phyloP scores from a whole-genome alignment of 2,888 invertebrate genomes.

The Litoditis marina region DNA sequence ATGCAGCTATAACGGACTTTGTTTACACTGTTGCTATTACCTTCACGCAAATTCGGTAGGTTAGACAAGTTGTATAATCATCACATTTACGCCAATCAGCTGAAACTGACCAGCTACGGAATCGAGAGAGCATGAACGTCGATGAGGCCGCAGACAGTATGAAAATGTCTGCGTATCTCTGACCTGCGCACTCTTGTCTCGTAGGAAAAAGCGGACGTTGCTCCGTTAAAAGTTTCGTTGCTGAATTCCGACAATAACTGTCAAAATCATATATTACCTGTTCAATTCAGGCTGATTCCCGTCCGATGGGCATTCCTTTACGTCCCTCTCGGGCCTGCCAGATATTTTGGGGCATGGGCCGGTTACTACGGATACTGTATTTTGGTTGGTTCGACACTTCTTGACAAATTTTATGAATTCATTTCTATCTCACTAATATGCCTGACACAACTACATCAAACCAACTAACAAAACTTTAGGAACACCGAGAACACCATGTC shows the following conservation, averaged over 20 bases:
- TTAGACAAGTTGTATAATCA: no score
- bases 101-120: no score
- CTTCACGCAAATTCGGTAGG: conserved; percentile 38
- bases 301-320: conserved; percentile 50
- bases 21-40: conserved; percentile 29
- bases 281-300: conserved; percentile 39
- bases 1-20: conserved; percentile 33
- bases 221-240: background rate
- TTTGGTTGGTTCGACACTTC: background rate
- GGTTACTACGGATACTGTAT: conserved; percentile 13
- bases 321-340: conserved; percentile 41
- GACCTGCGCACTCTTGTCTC: background rate
- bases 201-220: background rate
- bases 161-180: background rate
- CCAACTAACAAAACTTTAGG: no score
- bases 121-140: no score
- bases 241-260: no score
- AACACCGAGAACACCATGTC: no score
- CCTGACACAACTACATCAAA: no score
- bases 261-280: background rate
- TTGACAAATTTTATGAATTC: background rate
- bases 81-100: no score
- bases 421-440: background rate
- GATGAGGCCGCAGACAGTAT: background rate
- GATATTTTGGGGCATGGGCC: conserved; percentile 9